Evolutionary conservation across 2,113 vertebrate species (phyloP), one percentile per base, ranked within the genome.

Genomic region (Ploceus nigricollis): DNA sequence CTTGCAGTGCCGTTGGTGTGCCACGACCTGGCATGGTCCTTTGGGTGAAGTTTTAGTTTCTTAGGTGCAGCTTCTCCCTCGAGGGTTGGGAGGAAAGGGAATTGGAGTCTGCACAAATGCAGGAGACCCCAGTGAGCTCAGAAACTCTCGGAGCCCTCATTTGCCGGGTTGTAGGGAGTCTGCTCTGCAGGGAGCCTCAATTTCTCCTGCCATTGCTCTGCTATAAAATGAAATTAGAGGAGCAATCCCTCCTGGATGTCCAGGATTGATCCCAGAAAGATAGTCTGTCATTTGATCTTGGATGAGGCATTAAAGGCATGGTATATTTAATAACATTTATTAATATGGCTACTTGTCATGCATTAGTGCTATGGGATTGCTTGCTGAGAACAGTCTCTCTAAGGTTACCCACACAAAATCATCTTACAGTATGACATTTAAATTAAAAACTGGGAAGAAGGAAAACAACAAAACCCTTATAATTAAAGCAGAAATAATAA

Each of bases 121-220:
- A 47, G 57, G 56, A 64, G 44, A 61, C 15, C 1, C 2, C 42
- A 30, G 35, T 40, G 61, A 83, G n/a, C n/a, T 51, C 6, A 2
- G 47, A 47, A 30, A 54, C 19, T 7, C 4, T 0, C 37, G 33
- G 25, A 6, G 13, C 2, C 1, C 51, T 84, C 0, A 0, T 45
- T 79, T 0, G 0, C 48, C 0, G 0, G 33, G 8, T 30, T 47
- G 21, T 6, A 3, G 66, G 11, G 53, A 77, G 31, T 12, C n/a
- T 92, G n/a, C 50, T 82, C 23, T 53, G 22, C 4, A 2, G 10
- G 19, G 19, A 73, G 15, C 75, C 57, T 51, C 69, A 54, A 22
- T 51, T 92, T 77, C 76, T 93, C 9, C 27, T 64, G 66, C 54
- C 19, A 11, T 70, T 0, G 0, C 42, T 76, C 14, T 53, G 18